These are phyloP conservation scores for Triops longicaudatus DNA, from an alignment of 1,140 invertebrate genomes.

Conservation along the genomic window DNA sequence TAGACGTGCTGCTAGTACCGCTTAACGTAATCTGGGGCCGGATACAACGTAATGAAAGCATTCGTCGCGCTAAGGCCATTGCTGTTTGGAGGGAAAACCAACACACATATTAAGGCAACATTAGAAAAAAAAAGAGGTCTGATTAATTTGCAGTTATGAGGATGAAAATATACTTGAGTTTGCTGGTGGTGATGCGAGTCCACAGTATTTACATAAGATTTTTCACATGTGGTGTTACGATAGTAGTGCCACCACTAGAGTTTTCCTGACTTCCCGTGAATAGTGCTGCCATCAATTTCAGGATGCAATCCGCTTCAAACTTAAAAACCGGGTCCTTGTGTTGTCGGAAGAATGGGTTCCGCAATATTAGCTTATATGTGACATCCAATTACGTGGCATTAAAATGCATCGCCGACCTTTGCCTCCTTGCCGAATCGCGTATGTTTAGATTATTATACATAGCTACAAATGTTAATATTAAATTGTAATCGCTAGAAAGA, in stretches of 20 bases:
- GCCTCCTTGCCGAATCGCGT: too few relatives aligned
- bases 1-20: not conserved
- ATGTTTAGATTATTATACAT: too few relatives aligned
- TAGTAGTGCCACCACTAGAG: not conserved
- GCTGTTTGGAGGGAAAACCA: not conserved
- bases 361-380: too few relatives aligned
- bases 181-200: not conserved
- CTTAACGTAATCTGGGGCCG: not conserved
- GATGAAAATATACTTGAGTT: not conserved
- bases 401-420: too few relatives aligned
- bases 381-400: too few relatives aligned
- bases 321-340: not conserved
- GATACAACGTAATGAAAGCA: not conserved
- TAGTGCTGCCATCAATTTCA: not conserved
- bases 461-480: too few relatives aligned
- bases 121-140: too few relatives aligned
- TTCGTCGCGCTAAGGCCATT: not conserved
- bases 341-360: too few relatives aligned
- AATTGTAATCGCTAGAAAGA: too few relatives aligned
- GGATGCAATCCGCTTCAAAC: not conserved
- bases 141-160: too few relatives aligned
- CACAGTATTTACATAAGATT: slow-evolving; percentile 5
- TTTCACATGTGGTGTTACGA: not conserved
- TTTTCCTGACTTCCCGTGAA: not conserved
- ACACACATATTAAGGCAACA: not conserved